phyloP scores from a whole-genome alignment of 35 echinoderm and acorn worm species.

The Hemicentrotus pulcherrimus region DNA sequence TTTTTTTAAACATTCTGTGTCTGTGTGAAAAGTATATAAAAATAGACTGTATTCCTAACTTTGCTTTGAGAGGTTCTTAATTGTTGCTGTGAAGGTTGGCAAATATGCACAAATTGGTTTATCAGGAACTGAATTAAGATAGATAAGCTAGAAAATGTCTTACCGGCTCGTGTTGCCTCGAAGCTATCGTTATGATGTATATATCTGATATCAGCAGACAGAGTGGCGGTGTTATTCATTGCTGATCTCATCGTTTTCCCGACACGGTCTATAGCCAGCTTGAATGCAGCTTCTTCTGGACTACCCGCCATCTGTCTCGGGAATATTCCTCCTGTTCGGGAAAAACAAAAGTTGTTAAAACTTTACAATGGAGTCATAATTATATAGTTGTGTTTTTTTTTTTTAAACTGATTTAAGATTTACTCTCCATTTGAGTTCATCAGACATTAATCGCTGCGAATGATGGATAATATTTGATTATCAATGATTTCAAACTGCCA shows the following conservation, averaged over 20 bases:
- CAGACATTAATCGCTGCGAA: no score
- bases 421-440: no score
- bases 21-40: no score
- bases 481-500: no score
- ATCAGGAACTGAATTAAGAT: background rate
- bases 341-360: background rate
- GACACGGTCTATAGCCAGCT: conserved; percentile 49
- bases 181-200: conserved; percentile 57
- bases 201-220: conserved; percentile 42
- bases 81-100: no score
- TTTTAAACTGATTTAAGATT: no score
- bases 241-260: background rate
- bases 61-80: no score
- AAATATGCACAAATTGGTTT: background rate
- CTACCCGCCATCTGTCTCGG: conserved; percentile 28
- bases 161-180: conserved; percentile 62
- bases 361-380: no score
- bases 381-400: no score
- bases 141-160: background rate
- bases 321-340: conserved; percentile 63
- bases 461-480: no score
- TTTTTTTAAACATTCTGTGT: no score
- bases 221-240: background rate
- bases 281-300: conserved; percentile 59
- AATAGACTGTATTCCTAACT: no score